Conservation (phyloP, 2,113 vertebrate species). For the Apodemus speciosus region DNA sequence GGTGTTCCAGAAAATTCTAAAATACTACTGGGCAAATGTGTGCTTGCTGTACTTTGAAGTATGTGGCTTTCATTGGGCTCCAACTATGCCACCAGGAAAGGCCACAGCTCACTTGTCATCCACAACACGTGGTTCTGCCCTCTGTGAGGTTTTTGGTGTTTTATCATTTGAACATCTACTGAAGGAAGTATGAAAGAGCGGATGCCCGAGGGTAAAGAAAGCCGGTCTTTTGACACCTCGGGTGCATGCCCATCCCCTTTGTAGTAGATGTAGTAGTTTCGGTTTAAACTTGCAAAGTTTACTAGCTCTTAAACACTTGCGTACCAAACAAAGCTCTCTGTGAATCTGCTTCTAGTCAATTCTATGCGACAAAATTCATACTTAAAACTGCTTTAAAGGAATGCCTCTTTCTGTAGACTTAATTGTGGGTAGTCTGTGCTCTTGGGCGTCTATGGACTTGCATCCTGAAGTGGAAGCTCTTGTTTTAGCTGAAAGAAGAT, state of each 20-base stretch:
- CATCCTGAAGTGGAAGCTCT: not conserved
- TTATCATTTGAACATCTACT: not conserved
- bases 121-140: not conserved
- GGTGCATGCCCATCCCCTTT: not conserved
- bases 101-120: not conserved
- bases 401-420: not conserved
- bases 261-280: not conserved
- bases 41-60: not conserved
- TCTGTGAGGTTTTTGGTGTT: not conserved
- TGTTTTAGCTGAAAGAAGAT: not conserved
- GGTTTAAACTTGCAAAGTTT: not conserved
- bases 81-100: not conserved
- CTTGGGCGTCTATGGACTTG: not conserved
- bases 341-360: not conserved
- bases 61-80: not conserved
- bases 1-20: not conserved
- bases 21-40: not conserved
- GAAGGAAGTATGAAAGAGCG: not conserved
- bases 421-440: not conserved
- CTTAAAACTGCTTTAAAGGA: not conserved
- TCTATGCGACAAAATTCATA: not conserved
- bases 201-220: not conserved
- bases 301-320: not conserved
- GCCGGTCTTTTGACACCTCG: not conserved
- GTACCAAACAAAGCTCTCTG: not conserved